Percentiles rank a stretch among this genome's conserved stretches.
These are phyloP conservation scores for Lacanobia wlatinum DNA, from an alignment of 2,888 invertebrate genomes.

Conservation along the genomic window DNA sequence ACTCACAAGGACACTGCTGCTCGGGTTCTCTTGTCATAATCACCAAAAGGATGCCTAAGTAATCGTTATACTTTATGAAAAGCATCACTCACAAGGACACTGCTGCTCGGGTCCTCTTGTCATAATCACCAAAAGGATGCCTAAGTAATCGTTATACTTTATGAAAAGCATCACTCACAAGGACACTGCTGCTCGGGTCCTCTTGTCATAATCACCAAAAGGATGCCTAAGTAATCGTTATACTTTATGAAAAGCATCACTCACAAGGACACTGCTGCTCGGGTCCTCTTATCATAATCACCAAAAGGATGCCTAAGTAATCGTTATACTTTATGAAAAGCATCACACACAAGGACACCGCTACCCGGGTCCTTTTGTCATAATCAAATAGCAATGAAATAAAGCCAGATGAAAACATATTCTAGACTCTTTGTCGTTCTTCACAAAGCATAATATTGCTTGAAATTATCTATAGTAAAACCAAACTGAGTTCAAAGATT, in stretches of 20 bases:
- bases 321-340: neutral
- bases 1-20: neutral
- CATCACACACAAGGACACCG: neutral
- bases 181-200: neutral
- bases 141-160: no score
- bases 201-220: neutral
- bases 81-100: neutral
- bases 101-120: no score
- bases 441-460: conserved; percentile 20
- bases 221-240: no score
- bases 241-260: no score
- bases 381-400: conserved; percentile 6
- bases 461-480: conserved; percentile 22
- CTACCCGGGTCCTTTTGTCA: neutral
- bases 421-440: neutral
- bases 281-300: no score
- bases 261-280: neutral
- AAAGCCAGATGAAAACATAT: neutral
- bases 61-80: no score
- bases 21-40: no score
- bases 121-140: neutral
- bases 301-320: no score
- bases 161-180: neutral
- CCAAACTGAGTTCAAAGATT: conserved; percentile 57
- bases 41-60: neutral